These are phyloP conservation scores for Parapristionchus giblindavisi DNA, from an alignment of 2,888 invertebrate genomes.

Conservation along the genomic window DNA sequence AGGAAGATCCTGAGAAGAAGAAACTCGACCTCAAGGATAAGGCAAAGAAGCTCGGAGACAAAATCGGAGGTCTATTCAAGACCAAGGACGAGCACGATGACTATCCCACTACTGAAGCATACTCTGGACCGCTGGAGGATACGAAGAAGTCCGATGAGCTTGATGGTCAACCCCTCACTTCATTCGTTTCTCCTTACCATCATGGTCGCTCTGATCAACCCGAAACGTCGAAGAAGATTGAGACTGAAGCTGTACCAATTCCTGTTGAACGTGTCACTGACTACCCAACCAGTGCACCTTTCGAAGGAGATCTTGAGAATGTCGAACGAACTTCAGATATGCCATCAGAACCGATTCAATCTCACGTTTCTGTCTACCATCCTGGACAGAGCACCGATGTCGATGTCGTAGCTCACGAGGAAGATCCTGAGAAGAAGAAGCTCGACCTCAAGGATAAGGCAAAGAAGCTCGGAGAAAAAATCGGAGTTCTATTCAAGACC, in stretches of 20 bases:
- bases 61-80: constrained; percentile 20
- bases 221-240: too few relatives aligned
- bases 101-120: constrained; percentile 7
- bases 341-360: neutral
- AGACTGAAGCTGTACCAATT: too few relatives aligned
- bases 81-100: constrained; percentile 7
- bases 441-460: too few relatives aligned
- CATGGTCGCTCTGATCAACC: too few relatives aligned
- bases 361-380: constrained; percentile 3
- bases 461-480: neutral
- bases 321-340: too few relatives aligned
- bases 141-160: too few relatives aligned
- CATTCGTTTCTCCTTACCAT: too few relatives aligned
- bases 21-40: constrained; percentile 22
- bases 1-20: constrained; percentile 19
- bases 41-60: constrained; percentile 16
- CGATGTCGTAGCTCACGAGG: neutral
- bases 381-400: neutral
- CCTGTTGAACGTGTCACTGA: too few relatives aligned
- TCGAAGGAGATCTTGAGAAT: too few relatives aligned
- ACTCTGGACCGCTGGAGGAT: constrained; percentile 14
- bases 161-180: too few relatives aligned
- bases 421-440: too few relatives aligned
- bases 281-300: too few relatives aligned
- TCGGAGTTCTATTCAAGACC: neutral